Conservation (phyloP, 2,888 invertebrate genomes). For the Trachelus stipa region DNA sequence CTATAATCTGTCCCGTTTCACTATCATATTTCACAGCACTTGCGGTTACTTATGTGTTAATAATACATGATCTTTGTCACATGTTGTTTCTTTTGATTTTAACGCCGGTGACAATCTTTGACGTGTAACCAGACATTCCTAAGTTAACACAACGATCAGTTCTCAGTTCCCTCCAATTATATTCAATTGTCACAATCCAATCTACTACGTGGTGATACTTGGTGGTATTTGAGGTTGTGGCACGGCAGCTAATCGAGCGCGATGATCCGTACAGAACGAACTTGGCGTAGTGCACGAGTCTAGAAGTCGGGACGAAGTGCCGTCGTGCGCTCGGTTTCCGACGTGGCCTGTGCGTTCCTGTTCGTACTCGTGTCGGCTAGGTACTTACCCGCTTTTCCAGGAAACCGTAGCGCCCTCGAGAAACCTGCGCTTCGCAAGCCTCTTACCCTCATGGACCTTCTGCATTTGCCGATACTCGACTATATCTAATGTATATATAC, state of each 20-base stretch:
- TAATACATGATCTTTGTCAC: background rate
- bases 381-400: background rate
- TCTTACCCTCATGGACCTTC: background rate
- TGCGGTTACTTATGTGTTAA: background rate
- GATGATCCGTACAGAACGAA: background rate
- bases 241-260: background rate
- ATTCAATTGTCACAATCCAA: background rate
- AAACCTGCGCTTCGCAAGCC: background rate
- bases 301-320: conserved; percentile 41
- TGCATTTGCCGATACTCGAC: background rate
- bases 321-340: conserved; percentile 35
- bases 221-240: background rate
- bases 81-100: background rate
- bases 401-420: background rate
- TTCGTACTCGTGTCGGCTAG: background rate
- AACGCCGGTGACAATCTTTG: background rate
- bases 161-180: background rate
- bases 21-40: background rate
- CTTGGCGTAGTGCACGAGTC: conserved; percentile 20
- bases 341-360: conserved; percentile 13
- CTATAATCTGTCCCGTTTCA: background rate
- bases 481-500: background rate
- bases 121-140: background rate
- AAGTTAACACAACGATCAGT: background rate
- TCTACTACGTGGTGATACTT: background rate